Evolutionary conservation across 2,888 invertebrate species (phyloP).

Genomic region (Balanococcus diminutus): DNA sequence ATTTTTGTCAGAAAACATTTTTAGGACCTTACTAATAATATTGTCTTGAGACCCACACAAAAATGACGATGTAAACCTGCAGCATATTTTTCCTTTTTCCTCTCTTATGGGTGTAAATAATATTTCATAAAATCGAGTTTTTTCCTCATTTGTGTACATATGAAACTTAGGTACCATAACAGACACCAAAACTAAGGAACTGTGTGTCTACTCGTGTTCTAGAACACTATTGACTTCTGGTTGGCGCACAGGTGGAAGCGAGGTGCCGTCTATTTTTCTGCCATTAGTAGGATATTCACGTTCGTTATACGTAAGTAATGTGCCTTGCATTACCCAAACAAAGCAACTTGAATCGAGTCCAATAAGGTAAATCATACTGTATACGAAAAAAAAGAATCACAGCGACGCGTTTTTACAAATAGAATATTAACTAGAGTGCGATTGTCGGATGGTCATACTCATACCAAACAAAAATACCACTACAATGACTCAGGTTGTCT

Average conservation of each 20-base stretch:
- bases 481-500: too few species aligned
- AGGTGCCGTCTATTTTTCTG: neutral
- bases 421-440: conserved; percentile 21
- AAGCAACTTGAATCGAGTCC: neutral
- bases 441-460: neutral
- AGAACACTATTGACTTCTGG: neutral
- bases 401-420: neutral
- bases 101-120: too few species aligned
- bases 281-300: conserved; percentile 38
- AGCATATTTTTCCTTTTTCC: too few species aligned
- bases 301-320: neutral
- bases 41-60: too few species aligned
- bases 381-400: neutral
- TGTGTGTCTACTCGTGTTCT: too few species aligned
- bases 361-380: conserved; percentile 3
- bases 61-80: too few species aligned
- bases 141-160: too few species aligned
- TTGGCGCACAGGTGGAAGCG: neutral
- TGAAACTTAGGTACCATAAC: too few species aligned
- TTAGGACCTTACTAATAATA: too few species aligned
- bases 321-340: neutral
- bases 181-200: too few species aligned
- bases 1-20: too few species aligned
- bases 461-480: neutral
- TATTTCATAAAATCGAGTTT: too few species aligned